Conservation (phyloP, 2,888 invertebrate genomes). For the Rhyacophila evoluta region DNA sequence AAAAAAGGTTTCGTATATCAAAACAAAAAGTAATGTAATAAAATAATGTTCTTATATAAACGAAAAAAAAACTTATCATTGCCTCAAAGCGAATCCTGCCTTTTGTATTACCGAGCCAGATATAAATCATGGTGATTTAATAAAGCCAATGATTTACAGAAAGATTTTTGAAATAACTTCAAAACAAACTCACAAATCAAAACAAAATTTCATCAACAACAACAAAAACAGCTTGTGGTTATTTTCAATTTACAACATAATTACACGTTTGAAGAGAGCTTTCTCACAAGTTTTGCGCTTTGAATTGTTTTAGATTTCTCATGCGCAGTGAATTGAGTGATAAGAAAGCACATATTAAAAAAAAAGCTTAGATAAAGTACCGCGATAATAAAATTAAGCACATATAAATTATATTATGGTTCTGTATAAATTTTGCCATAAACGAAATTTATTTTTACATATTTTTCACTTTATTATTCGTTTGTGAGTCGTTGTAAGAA, state of each 20-base stretch:
- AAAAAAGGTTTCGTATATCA: too few relatives aligned
- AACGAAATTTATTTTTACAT: too few relatives aligned
- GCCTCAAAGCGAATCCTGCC: not conserved
- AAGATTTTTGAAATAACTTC: slow-evolving; percentile 9
- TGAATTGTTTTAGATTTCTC: slow-evolving; percentile 22
- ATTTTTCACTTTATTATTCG: too few relatives aligned
- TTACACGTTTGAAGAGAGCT: slow-evolving; percentile 10
- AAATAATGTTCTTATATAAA: too few relatives aligned
- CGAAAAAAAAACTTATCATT: not conserved
- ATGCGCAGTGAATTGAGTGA: slow-evolving; percentile 14
- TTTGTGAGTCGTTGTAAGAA: too few relatives aligned
- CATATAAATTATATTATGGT: too few relatives aligned
- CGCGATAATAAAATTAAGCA: too few relatives aligned
- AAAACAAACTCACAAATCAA: slow-evolving; percentile 21
- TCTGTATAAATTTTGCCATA: too few relatives aligned
- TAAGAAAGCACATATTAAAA: not conserved
- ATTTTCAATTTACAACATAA: slow-evolving; percentile 15
- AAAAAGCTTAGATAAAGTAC: too few relatives aligned
- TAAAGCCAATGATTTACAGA: slow-evolving; percentile 17
- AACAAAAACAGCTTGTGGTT: slow-evolving; percentile 18
- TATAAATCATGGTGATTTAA: slow-evolving; percentile 14
- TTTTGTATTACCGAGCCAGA: not conserved
- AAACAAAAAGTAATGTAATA: too few relatives aligned
- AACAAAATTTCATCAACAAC: not conserved
- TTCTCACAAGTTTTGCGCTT: not conserved